Percentiles rank a stretch among this genome's conserved stretches.
phyloP scores from a whole-genome alignment of 2,113 vertebrate genomes.

The Proterorhinus semilunaris region DNA sequence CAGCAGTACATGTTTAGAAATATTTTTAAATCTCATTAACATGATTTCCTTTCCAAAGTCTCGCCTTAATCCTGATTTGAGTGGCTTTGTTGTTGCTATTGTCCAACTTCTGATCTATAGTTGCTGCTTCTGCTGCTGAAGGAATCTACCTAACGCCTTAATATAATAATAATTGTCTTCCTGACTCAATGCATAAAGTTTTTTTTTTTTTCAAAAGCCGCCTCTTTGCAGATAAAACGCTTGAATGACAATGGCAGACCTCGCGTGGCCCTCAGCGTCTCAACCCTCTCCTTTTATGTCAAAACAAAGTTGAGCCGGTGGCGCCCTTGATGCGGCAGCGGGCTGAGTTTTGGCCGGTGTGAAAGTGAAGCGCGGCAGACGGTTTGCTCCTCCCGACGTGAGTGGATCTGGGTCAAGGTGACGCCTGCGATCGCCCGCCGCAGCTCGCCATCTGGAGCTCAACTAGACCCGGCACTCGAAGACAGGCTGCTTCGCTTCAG shows the following conservation, averaged over 20 bases:
- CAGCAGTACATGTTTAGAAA: too few species aligned
- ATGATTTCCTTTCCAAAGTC: too few species aligned
- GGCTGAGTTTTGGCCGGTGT: constrained; percentile 1
- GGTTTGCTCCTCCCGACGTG: background rate
- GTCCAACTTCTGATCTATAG: background rate
- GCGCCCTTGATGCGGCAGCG: constrained; percentile 9
- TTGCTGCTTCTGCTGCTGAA: too few species aligned
- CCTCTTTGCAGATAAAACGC: background rate
- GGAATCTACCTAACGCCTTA: too few species aligned
- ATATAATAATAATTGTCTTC: background rate
- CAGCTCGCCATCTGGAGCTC: constrained; percentile 3
- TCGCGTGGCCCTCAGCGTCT: background rate
- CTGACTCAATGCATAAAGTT: background rate
- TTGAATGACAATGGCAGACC: constrained; percentile 6
- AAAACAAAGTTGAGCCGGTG: constrained; percentile 17
- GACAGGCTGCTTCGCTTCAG: constrained; percentile 1
- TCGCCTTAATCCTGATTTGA: too few species aligned
- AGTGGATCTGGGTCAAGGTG: constrained; percentile 8
- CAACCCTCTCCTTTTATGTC: background rate
- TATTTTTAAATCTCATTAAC: too few species aligned
- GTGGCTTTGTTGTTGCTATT: background rate
- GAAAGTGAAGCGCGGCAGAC: background rate
- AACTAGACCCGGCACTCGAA: background rate
- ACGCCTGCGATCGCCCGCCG: background rate
- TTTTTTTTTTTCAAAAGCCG: background rate